Evolutionary conservation across 2,797 vertebrate species (phyloP), one percentile per base, ranked within the genome.

Genomic region (Liparis tanakae): DNA sequence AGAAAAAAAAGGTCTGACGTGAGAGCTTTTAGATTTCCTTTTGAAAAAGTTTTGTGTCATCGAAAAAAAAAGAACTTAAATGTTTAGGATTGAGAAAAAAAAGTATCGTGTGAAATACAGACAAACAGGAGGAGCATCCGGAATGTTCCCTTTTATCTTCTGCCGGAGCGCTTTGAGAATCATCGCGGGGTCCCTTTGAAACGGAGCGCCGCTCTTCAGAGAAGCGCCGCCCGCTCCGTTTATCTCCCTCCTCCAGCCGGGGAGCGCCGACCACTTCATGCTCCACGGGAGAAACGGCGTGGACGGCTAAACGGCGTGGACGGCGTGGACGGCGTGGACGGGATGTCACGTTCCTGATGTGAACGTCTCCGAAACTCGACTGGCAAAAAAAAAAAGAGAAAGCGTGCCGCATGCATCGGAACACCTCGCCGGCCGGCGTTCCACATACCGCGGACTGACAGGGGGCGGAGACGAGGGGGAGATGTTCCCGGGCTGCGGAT

Each of bases 221-320:
- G 85, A 90, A 87, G n/a, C 70, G 68, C 82, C 72, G 87, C 88
- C 86, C 85, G 53, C 80, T 89, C 73, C 90, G 73, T 92, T 93
- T 91, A 92, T 93, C 91, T 91, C 90, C 85, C 91, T 90, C 90
- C 83, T 87, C 79, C 88, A 93, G 91, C 86, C 82, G 84, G 75
- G 60, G 70, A 85, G 81, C 86, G 79, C 91, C 90, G 90, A 92
- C 91, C 87, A 82, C 87, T 89, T 77, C 76, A 87, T n/a, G n/a
- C n/a, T 30, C 25, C 25, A 30, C 25, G 25, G 25, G 25, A 30
- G 25, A 30, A 30, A 30, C 25, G 25, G 4, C 25, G 25, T 30
- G 25, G n/a, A n/a, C n/a, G n/a, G n/a, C n/a, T n/a, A n/a, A n/a
- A n/a, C n/a, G n/a, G n/a, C n/a, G n/a, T n/a, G n/a, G n/a, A n/a